These are phyloP conservation scores for Antrozous pallidus DNA, from an alignment of 2,797 vertebrate species.

Conservation along the genomic window DNA sequence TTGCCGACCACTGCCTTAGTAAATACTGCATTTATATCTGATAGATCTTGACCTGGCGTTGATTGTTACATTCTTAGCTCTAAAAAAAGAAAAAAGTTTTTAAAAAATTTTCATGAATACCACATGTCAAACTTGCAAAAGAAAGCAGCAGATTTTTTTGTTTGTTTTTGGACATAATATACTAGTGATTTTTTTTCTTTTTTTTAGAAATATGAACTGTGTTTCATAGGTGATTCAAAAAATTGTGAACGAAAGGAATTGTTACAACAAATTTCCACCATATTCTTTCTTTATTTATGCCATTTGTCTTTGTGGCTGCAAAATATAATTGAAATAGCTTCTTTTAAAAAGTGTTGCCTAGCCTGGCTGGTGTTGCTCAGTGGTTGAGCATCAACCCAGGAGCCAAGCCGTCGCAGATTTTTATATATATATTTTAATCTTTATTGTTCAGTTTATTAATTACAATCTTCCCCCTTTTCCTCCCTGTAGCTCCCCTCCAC, in stretches of 20 bases:
- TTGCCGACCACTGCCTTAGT: no score
- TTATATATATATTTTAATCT: no score
- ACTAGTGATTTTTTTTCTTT: neutral
- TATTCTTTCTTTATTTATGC: constrained; percentile 14
- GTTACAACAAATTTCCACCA: neutral
- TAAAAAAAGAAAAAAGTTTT: neutral
- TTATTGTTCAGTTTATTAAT: no score
- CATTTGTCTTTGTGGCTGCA: neutral
- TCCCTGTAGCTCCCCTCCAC: no score
- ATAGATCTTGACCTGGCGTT: constrained; percentile 48
- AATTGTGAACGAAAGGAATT: neutral
- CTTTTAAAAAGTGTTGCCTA: neutral
- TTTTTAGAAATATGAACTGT: neutral
- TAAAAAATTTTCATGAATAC: constrained; percentile 37
- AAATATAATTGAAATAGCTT: constrained; percentile 10
- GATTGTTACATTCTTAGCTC: constrained; percentile 48
- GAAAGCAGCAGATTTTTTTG: constrained; percentile 6
- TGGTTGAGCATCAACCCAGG: no score
- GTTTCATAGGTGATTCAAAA: constrained; percentile 32
- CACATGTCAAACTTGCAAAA: constrained; percentile 45
- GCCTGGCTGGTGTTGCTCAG: no score
- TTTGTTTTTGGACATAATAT: constrained; percentile 37
- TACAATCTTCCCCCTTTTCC: no score
- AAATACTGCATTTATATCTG: neutral
- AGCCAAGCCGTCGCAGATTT: no score